Conservation (phyloP, 2,888 invertebrate genomes). For the Lithodes maja region DNA sequence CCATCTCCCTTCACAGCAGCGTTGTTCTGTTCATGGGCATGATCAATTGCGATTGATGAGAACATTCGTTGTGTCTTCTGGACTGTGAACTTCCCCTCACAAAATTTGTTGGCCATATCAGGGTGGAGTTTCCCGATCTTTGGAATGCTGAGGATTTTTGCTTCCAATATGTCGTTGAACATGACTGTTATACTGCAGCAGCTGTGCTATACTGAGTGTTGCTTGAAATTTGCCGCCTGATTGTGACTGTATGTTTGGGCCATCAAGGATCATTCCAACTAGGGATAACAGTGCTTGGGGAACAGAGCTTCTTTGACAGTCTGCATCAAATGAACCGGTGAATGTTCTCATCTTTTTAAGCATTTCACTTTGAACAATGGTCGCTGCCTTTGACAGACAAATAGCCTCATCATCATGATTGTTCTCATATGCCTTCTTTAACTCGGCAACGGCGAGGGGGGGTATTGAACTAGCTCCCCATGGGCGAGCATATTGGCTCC, state of each 20-base stretch:
- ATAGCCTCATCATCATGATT: conserved; percentile 9
- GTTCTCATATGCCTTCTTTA: conserved; percentile 29
- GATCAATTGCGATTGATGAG: too few relatives aligned
- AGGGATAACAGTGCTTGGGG: conserved; percentile 15
- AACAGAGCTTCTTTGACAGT: conserved; percentile 14
- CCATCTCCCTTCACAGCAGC: conserved; percentile 8
- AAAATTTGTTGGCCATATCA: not conserved
- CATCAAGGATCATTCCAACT: conserved; percentile 20
- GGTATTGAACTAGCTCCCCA: too few relatives aligned
- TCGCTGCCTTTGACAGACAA: not conserved
- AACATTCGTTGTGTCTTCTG: not conserved
- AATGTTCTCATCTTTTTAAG: not conserved
- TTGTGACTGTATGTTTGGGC: conserved; percentile 14
- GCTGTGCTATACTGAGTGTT: conserved; percentile 20
- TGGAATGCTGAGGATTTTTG: too few relatives aligned
- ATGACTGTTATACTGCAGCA: conserved; percentile 19
- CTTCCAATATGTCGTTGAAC: not conserved
- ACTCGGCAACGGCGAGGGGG: not conserved
- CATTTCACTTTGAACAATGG: not conserved
- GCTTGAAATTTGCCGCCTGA: not conserved
- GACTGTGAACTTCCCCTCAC: not conserved
- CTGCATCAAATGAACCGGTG: not conserved
- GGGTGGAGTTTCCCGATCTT: too few relatives aligned
- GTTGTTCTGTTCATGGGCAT: not conserved
- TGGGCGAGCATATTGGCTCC: too few relatives aligned